A percentile compares a stretch with the other conserved stretches of the same genome.
Evolutionary conservation across 2,797 vertebrate genomes (phyloP).

Genomic region (Echiichthys vipera): DNA sequence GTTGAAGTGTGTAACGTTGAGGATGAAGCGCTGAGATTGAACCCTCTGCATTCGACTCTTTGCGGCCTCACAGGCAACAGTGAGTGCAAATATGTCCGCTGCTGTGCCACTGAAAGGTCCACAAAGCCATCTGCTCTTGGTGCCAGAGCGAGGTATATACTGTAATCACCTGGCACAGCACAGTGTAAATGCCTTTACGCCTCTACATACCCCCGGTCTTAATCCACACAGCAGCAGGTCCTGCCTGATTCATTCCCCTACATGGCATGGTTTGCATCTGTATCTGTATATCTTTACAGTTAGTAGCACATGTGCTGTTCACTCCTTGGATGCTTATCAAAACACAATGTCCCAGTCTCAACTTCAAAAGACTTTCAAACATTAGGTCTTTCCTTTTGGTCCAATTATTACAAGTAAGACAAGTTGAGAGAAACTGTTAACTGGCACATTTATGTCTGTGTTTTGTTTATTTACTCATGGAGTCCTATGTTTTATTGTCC

Average conservation of each 20-base stretch:
- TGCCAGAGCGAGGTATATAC: slow-evolving; percentile 41
- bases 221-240: slow-evolving; percentile 9
- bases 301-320: slow-evolving; percentile 24
- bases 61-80: slow-evolving; percentile 16
- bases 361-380: slow-evolving; percentile 11
- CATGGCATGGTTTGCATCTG: slow-evolving; percentile 50
- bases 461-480: slow-evolving; percentile 44
- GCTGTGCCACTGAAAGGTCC: slow-evolving; percentile 40
- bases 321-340: slow-evolving; percentile 25
- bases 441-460: neutral
- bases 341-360: slow-evolving; percentile 10
- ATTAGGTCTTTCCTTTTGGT: neutral
- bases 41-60: slow-evolving; percentile 12
- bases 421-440: neutral
- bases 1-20: slow-evolving; percentile 18
- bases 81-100: slow-evolving; percentile 39
- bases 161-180: slow-evolving; percentile 50
- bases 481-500: slow-evolving; percentile 33
- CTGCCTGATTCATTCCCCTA: slow-evolving; percentile 21
- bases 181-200: slow-evolving; percentile 28
- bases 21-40: slow-evolving; percentile 30
- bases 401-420: slow-evolving; percentile 4
- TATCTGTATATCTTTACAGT: slow-evolving; percentile 24
- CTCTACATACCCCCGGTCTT: neutral
- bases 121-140: slow-evolving; percentile 35